These are phyloP conservation scores for Caenorhabditis virilis DNA, from an alignment of 2,888 invertebrate genomes.

Conservation along the genomic window DNA sequence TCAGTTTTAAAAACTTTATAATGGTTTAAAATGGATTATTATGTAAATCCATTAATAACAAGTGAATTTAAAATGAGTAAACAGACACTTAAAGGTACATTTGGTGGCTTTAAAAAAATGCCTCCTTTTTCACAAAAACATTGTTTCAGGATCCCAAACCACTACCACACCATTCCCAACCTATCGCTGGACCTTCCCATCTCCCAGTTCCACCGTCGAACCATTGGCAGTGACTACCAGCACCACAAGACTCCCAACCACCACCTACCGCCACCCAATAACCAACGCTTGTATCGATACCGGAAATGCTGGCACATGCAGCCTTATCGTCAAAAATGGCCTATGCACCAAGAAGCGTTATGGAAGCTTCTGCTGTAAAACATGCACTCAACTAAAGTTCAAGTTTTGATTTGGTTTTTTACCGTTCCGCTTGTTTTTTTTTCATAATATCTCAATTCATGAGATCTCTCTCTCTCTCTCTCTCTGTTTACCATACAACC, in stretches of 20 bases:
- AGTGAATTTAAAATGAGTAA: no score
- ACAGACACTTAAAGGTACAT: no score
- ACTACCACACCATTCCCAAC: conserved; percentile 1
- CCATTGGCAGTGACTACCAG: conserved; percentile 3
- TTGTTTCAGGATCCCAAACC: conserved; percentile 1
- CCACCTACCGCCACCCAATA: conserved; percentile 1
- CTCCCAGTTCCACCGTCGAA: no score
- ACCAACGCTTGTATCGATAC: conserved; percentile 20
- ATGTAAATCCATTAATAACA: no score
- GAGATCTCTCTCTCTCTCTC: neutral
- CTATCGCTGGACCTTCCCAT: neutral
- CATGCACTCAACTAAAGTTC: conserved; percentile 41
- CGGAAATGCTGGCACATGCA: conserved; percentile 50
- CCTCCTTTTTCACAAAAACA: no score
- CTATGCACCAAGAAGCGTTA: conserved; percentile 61
- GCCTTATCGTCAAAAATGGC: conserved; percentile 50
- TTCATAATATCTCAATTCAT: conserved; percentile 1
- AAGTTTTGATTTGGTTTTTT: conserved; percentile 3
- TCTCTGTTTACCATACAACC: conserved; percentile 1
- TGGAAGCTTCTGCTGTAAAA: conserved; percentile 60
- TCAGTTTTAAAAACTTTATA: no score
- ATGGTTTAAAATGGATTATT: no score
- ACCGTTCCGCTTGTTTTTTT: neutral
- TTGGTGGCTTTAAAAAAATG: no score
- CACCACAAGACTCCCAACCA: conserved; percentile 4